Base-by-base conservation (phyloP, 2,888 invertebrate genomes). In the Pterostichus madidus region DNA sequence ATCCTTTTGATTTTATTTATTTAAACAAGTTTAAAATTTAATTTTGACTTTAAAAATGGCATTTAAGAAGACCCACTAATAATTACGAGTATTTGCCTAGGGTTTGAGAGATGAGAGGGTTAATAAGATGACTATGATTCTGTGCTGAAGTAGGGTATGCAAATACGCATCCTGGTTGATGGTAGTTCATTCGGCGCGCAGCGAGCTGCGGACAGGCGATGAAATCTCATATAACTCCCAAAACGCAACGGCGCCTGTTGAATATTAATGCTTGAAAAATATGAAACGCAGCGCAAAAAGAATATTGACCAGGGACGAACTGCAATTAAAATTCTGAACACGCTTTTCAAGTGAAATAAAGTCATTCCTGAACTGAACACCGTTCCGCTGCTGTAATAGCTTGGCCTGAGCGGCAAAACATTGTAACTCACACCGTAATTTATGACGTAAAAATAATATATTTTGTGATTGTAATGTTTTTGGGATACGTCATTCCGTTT, bases 221-320 rank as follows among this genome's bases (percentile, higher is more conserved):
- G 81, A 81, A 81, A 81, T 81, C 81, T 81, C 81, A 75, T 71
- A 71, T 75, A 81, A 81, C 81, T 81, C 81, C 81, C 81, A 81
- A 81, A 81, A 81, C 81, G 80, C 80, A 73, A 53, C 73, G 56
- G 73, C 44, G 81, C 59, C 81, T 81, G 81, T 81, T 81, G 81
- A 81, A 81, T 81, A 81, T 81, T 81, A 81, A 81, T 81, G 73
- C 46, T 10, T 35, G 73, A 75, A 81, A 81, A 81, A 81, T 71
- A 81, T 81, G 81, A 81, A 81, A 81, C 81, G 75, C 75, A 52
- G 73, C 59, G 52, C 81, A 73, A 81, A 81, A 81, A 81, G 81
- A 75, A 81, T 81, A 81, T 81, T 81, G 81, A 81, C 81, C 75
- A 81, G 64, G 81, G 39, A 24, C 59, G 59, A 59, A 39, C 56